Evolutionary conservation across 2,113 vertebrate genomes (phyloP).

Genomic region (Pomatostomus ruficeps): DNA sequence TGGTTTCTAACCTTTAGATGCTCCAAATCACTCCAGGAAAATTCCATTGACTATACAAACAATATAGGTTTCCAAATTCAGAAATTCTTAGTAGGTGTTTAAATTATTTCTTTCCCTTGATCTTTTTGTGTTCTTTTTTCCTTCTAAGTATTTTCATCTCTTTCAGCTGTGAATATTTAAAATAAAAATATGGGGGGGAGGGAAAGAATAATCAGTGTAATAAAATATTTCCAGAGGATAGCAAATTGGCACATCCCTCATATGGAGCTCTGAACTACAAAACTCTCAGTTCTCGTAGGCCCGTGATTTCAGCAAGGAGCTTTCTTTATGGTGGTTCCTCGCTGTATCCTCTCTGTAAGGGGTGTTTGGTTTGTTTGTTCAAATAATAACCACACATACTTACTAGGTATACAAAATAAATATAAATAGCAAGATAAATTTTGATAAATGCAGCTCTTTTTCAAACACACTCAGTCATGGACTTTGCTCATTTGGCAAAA

Average conservation of each 20-base stretch:
- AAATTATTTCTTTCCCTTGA: not conserved
- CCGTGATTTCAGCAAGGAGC: not conserved
- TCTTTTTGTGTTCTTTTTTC: rapidly evolving
- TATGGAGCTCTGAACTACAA: not conserved
- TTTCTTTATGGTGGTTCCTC: not conserved
- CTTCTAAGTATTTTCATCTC: not conserved
- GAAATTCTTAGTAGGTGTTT: not conserved
- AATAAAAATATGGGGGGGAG: not conserved
- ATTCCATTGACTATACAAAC: not conserved
- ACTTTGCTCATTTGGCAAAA: not conserved
- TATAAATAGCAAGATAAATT: not conserved
- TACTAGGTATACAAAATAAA: not conserved
- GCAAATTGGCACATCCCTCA: not conserved
- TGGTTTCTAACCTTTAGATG: not conserved
- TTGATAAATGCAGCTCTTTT: not conserved
- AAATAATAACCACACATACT: not conserved
- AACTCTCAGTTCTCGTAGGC: not conserved
- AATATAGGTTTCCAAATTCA: not conserved
- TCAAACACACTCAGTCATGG: not conserved
- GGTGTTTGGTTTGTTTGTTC: not conserved
- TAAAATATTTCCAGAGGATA: not conserved
- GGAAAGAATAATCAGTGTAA: not conserved
- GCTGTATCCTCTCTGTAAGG: not conserved
- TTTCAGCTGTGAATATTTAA: not conserved
- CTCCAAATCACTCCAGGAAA: not conserved